These are phyloP conservation scores for Pteria penguin DNA, from an alignment of 2,888 invertebrate genomes.

Conservation along the genomic window DNA sequence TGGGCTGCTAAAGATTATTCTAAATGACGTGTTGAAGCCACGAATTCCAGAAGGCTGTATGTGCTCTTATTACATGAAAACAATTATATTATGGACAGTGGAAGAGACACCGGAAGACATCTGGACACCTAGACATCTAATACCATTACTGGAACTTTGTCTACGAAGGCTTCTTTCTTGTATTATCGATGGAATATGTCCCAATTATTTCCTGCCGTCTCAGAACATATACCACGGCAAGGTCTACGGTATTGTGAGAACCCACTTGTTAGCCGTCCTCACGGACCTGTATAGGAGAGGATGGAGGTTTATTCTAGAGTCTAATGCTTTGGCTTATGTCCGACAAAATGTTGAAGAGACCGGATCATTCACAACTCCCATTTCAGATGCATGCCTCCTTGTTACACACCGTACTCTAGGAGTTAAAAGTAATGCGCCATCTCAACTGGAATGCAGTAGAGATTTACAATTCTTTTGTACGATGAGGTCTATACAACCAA, in stretches of 20 bases:
- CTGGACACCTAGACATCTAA: background rate
- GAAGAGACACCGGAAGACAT: background rate
- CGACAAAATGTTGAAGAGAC: too few species aligned
- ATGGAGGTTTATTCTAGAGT: too few species aligned
- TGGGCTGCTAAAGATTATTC: slow-evolving; percentile 12
- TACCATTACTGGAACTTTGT: background rate
- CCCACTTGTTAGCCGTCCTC: too few species aligned
- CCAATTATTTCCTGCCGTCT: slow-evolving; percentile 10
- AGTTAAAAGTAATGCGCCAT: background rate
- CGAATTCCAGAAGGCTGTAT: background rate
- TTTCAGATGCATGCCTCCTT: too few species aligned
- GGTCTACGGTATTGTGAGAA: background rate
- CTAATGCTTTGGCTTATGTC: too few species aligned
- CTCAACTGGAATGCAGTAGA: background rate
- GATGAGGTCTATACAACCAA: background rate
- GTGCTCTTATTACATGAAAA: slow-evolving; percentile 20
- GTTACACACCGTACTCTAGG: too few species aligned
- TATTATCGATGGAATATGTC: background rate
- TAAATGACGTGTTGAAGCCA: background rate
- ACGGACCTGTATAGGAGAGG: too few species aligned
- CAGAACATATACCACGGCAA: slow-evolving; percentile 1
- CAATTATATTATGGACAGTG: slow-evolving; percentile 6
- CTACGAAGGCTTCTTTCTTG: background rate
- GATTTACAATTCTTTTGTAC: background rate
- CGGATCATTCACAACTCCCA: too few species aligned